Base-by-base conservation (phyloP, 2,888 invertebrate species). In the Tetranychus truncatus region DNA sequence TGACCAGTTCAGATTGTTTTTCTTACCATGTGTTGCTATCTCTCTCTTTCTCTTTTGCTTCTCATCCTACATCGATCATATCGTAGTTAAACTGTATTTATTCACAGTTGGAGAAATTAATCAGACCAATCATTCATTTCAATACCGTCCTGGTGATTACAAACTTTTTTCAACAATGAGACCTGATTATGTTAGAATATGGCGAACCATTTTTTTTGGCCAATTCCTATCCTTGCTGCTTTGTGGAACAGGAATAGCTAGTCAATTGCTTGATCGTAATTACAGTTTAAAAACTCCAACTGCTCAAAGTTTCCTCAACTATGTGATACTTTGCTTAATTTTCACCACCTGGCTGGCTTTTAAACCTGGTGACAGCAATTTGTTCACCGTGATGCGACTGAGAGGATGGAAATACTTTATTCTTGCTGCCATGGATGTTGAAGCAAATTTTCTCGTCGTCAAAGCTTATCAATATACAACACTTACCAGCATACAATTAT, bases 361-460 rank as follows among this genome's bases (percentile, higher is more conserved):
- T 83, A 86, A 88, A 79, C 87, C 88, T 77, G 85, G 85, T 7
- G 86, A 87, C 71, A 84, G 85, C 76, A 86, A 86, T 77, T 82
- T 90, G 71, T 85, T 88, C 79, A 85, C 87, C 73, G 86, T 88
- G 72, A 83, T 91, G 78, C 86, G 86, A 79, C 86, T 87, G 81
- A 87, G 89, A 82, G 90, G 88, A 81, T 91, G 89, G 89, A 87
- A 90, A 79, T 88, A 92, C 80, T 83, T 91, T 77, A 83, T 91
- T 78, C 86, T 92, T 18, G 90, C 91, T 46, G 83, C 88, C 74
- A 86, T 91, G 77, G 92, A 92, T 81, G 91, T 92, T n/a, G 90
- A 91, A 84, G 91, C 91, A 7, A 89, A 90, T 81, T 92, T 89
- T 82, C 84, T 92, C 77, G 86, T 92, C 77, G 89, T 91, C 20